A percentile compares a stretch with the other conserved stretches of the same genome.
phyloP scores from a whole-genome alignment of 2,113 vertebrate genomes.

The Poecilia latipinna region DNA sequence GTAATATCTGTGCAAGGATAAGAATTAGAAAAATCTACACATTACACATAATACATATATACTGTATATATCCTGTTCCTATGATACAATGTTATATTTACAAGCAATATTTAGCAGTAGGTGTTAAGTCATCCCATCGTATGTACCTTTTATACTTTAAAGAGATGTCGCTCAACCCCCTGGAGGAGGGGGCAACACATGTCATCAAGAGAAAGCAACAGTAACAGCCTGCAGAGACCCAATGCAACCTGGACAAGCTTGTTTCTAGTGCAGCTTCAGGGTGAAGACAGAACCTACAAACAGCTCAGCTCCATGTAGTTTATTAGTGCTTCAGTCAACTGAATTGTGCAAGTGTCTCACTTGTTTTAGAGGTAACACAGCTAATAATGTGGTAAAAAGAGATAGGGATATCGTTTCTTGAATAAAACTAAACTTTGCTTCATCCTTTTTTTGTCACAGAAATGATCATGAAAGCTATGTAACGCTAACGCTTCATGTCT shows the following conservation, averaged over 20 bases:
- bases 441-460: not conserved
- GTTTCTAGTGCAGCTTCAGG: constrained; percentile 58
- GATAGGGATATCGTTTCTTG: constrained; percentile 26
- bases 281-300: constrained; percentile 59
- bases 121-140: constrained; percentile 59
- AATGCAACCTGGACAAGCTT: constrained; percentile 54
- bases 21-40: constrained; percentile 78
- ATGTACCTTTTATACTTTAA: constrained; percentile 67
- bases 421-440: not conserved
- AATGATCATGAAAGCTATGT: not conserved
- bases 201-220: constrained; percentile 54
- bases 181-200: constrained; percentile 39
- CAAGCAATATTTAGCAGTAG: constrained; percentile 66
- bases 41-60: constrained; percentile 58
- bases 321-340: constrained; percentile 64
- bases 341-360: constrained; percentile 38
- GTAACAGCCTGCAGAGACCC: constrained; percentile 26
- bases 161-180: constrained; percentile 49
- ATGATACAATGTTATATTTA: constrained; percentile 78
- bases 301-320: constrained; percentile 56
- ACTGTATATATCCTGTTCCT: constrained; percentile 61
- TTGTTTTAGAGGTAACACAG: constrained; percentile 57
- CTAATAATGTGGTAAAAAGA: constrained; percentile 49
- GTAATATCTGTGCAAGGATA: constrained; percentile 77
- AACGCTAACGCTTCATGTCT: not conserved